phyloP scores from a whole-genome alignment of 1,140 invertebrate species.

The Sarcophaga bullata region DNA sequence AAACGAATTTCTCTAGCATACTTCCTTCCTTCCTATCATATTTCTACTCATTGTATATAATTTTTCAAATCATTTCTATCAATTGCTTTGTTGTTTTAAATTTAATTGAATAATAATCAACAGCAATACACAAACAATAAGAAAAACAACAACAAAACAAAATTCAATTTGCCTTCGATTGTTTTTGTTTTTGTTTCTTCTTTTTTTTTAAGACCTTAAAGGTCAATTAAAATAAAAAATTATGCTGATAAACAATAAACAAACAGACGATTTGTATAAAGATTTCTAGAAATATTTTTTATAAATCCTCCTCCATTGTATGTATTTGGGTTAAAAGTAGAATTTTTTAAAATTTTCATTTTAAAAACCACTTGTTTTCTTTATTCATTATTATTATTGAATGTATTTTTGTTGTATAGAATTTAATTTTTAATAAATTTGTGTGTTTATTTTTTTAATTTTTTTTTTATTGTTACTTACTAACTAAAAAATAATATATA shows the following conservation, averaged over 20 bases:
- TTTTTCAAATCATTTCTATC: not conserved
- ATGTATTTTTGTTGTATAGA: conserved; percentile 24
- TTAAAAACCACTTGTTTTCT: conserved; percentile 3
- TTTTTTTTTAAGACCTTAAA: conserved; percentile 18
- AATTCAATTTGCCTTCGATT: conserved; percentile 39
- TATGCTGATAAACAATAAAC: conserved; percentile 24
- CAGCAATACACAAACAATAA: not conserved
- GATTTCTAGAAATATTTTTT: conserved; percentile 7
- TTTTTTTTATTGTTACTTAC: not conserved
- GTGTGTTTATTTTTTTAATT: not conserved
- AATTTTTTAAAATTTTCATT: not conserved
- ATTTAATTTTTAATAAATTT: conserved; percentile 40
- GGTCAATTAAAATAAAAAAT: conserved; percentile 20
- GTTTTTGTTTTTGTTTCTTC: not conserved
- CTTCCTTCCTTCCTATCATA: too few relatives aligned
- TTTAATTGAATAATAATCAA: conserved; percentile 26
- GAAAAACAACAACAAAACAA: not conserved
- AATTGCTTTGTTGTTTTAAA: conserved; percentile 32
- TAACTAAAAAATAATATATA: conserved; percentile 33
- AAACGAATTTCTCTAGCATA: too few relatives aligned
- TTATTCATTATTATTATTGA: not conserved
- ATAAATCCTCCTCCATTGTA: not conserved
- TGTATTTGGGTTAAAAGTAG: not conserved
- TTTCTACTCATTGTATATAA: too few relatives aligned
- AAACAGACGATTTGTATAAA: conserved; percentile 15